Conservation (phyloP, 2,113 vertebrate genomes). For the Naja naja region DNA sequence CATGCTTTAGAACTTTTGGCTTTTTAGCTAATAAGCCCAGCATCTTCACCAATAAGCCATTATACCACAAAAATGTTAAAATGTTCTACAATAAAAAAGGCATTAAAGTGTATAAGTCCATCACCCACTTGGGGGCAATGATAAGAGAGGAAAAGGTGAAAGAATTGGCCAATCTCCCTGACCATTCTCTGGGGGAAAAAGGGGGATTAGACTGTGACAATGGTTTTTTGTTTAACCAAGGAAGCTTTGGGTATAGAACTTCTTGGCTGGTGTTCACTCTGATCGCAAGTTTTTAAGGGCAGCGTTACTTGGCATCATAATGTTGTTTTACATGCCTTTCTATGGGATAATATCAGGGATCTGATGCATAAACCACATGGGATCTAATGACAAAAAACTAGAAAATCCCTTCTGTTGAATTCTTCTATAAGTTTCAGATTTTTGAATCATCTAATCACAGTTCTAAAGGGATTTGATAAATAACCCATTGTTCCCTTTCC, state of each 20-base stretch:
- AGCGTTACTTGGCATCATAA: background rate
- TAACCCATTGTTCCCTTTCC: background rate
- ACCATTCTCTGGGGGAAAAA: background rate
- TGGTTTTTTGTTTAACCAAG: slow-evolving; percentile 14
- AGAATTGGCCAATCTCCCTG: background rate
- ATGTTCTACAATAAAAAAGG: background rate
- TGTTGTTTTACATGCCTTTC: background rate
- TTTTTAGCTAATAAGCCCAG: background rate
- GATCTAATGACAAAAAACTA: background rate
- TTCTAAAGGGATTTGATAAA: background rate
- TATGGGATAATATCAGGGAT: background rate
- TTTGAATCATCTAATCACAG: background rate
- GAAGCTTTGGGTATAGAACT: background rate
- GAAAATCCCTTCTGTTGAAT: background rate
- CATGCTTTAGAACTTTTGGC: background rate
- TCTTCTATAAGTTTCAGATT: background rate
- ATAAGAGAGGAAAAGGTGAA: background rate
- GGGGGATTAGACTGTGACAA: background rate
- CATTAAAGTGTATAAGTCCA: background rate
- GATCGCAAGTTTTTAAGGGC: background rate
- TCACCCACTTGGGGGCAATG: background rate
- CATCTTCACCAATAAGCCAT: background rate
- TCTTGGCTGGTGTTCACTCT: background rate
- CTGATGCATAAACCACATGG: background rate
- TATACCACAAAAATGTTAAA: background rate